Conservation (phyloP, 2,888 invertebrate species). For the Drosophila suboccidentalis region DNA sequence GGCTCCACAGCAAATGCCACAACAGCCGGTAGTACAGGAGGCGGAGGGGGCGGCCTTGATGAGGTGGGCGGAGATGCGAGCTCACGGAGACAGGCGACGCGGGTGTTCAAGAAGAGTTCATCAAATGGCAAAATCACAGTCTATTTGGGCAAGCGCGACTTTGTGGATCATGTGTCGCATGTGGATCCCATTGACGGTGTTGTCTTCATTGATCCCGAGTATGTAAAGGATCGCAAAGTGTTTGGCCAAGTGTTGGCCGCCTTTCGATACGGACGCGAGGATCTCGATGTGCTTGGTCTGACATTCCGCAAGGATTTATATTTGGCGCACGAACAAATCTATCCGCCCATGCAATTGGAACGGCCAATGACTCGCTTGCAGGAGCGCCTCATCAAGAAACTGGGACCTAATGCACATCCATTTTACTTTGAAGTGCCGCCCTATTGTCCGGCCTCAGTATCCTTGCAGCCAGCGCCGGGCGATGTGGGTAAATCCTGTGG, state of each 20-base stretch:
- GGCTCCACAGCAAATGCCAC: conserved; percentile 54
- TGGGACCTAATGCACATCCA: conserved; percentile 98
- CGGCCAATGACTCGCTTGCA: conserved; percentile 95
- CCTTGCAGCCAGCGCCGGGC: conserved; percentile 98
- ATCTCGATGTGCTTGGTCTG: conserved; percentile 98
- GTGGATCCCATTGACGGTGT: conserved; percentile 99
- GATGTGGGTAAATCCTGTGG: conserved; percentile 99
- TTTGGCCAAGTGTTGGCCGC: conserved; percentile 99
- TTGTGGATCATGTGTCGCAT: conserved; percentile 96
- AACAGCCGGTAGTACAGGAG: conserved; percentile 52
- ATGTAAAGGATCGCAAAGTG: conserved; percentile 97
- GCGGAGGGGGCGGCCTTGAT: conserved; percentile 55
- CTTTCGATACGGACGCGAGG: conserved; percentile 99
- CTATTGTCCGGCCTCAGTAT: conserved; percentile 99
- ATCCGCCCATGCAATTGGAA: conserved; percentile 86
- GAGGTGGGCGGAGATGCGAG: conserved; percentile 88
- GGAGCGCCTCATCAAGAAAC: conserved; percentile 97
- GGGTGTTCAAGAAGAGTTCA: conserved; percentile 98
- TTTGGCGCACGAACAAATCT: conserved; percentile 94
- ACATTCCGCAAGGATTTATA: conserved; percentile 99
- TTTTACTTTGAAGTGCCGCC: conserved; percentile 99
- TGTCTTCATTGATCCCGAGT: conserved; percentile 98
- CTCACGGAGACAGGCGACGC: conserved; percentile 91
- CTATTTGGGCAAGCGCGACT: conserved; percentile 96
- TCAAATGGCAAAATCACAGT: conserved; percentile 98